Conservation (phyloP, 2,113 vertebrate genomes). For the Donacobius atricapilla region DNA sequence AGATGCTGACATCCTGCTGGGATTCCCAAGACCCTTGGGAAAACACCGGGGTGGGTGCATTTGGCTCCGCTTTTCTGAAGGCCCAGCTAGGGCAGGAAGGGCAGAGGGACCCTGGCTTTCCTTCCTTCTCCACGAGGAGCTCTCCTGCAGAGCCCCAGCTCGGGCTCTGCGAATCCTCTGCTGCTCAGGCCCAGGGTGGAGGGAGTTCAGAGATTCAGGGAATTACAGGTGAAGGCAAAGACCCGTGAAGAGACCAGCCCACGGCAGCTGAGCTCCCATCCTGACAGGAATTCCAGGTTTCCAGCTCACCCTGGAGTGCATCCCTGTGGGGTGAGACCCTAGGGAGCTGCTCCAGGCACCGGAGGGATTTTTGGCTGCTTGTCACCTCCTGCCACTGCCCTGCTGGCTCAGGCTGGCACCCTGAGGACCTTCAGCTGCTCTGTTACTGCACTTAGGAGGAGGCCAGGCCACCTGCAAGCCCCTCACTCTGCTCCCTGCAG, state of each 20-base stretch:
- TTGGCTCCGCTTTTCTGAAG: neutral
- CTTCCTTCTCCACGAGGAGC: neutral
- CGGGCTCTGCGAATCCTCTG: neutral
- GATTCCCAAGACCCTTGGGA: neutral
- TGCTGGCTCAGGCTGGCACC: neutral
- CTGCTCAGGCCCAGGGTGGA: neutral
- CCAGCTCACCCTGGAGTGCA: neutral
- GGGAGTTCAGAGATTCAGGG: neutral
- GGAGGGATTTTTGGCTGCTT: neutral
- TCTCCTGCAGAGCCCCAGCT: neutral
- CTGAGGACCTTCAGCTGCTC: neutral
- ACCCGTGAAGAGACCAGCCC: neutral
- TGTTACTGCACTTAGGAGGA: neutral
- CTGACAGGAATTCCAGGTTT: neutral
- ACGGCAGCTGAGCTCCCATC: neutral
- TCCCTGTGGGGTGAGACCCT: neutral
- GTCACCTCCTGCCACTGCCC: neutral
- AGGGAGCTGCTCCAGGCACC: neutral
- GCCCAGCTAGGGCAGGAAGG: neutral
- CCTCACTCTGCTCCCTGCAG: neutral
- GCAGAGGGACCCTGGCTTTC: neutral
- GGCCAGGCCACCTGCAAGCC: fast-evolving
- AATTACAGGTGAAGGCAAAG: neutral
- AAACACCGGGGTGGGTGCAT: neutral
- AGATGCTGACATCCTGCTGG: neutral